Conservation (phyloP, 2,113 vertebrate genomes). For the Grammomys surdaster region DNA sequence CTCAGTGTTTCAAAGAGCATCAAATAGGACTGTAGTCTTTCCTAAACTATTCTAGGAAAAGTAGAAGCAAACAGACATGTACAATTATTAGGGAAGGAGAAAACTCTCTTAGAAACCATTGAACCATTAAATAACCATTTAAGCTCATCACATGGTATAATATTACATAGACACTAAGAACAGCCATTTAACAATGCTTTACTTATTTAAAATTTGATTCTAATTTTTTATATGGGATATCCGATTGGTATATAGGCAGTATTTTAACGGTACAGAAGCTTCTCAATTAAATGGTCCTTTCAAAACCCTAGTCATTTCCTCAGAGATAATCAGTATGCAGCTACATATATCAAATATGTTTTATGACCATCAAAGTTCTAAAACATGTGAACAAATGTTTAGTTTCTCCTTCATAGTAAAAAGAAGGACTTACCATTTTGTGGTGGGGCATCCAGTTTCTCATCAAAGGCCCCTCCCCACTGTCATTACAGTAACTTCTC, state of each 20-base stretch:
- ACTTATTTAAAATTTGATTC: constrained; percentile 13
- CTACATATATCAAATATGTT: not conserved
- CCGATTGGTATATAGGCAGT: not conserved
- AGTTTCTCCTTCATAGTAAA: not conserved
- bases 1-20: not conserved
- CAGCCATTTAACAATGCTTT: not conserved
- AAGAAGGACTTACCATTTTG: not conserved
- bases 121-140: constrained; percentile 32
- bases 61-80: constrained; percentile 10
- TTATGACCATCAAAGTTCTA: not conserved
- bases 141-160: not conserved
- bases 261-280: constrained; percentile 18
- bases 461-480: not conserved
- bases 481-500: not conserved
- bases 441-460: not conserved
- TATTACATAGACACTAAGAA: not conserved
- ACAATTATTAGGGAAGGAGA: not conserved
- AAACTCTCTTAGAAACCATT: constrained; percentile 37
- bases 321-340: not conserved
- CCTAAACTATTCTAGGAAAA: constrained; percentile 3
- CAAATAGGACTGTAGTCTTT: not conserved
- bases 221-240: constrained; percentile 20
- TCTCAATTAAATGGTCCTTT: not conserved
- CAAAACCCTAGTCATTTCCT: not conserved
- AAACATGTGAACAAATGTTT: not conserved